Base-by-base conservation (phyloP, 2,888 invertebrate species). In the Dicyrtoma fusca region DNA sequence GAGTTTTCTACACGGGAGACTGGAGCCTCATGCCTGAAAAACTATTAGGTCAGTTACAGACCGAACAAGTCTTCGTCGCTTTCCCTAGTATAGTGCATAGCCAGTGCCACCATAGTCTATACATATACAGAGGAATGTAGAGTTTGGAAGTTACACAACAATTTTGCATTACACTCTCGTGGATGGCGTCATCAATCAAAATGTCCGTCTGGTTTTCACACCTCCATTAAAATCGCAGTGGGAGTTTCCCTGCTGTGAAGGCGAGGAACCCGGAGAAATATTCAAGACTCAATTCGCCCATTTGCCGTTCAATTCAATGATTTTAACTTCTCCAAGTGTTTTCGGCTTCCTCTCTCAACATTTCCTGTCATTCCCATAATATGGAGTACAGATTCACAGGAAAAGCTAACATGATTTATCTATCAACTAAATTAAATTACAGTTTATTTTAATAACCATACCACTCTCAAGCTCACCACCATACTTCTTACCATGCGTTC, bases 131-230 rank as follows among this genome's bases (percentile, higher is more conserved):
- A 5, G 21, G 23, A 55, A 3, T 13, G 55, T 13, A 23, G 49
- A 49, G 5, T 49, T 17, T 1, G 26, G 26, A 61, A 61, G 21
- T n/a, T 34, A 34, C 23, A 64, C 21, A 11, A 47, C 45, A 49
- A 13, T n/a, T 51, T 53, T 65, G 34, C 34, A 19, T 42, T 53
- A 19, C 51, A 17, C 51, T 53, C 21, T 53, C n/a, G 25, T 17
- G 13, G 17, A 44, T 25, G 49, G 21, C 19, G 53, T 68, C 68
- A 68, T 68, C 68, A 68, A 68, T 68, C 68, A 68, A 68, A 64
- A 68, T 45, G 57, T 55, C 57, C 57, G 55, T 55, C 55, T 68
- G 59, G 21, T 57, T 57, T 68, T 68, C 57, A 45, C 57, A 57
- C 68, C 57, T 57, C 55, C 68, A 68, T 68, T 68, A 57, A 68